phyloP scores from a whole-genome alignment of 2,888 invertebrate species.

The Trypoxylon attenuatum region DNA sequence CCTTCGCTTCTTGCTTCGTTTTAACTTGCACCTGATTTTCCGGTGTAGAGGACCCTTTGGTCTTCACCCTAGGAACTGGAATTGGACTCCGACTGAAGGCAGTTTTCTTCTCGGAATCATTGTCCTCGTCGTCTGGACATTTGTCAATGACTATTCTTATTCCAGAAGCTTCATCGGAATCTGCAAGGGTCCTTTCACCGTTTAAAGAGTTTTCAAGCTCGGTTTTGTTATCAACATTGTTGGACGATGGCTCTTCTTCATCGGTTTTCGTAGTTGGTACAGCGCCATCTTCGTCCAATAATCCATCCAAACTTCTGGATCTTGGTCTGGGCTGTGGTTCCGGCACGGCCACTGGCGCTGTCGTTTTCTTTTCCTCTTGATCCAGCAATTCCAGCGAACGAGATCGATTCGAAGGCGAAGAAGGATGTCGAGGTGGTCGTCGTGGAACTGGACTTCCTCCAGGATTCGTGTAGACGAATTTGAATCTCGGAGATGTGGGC shows the following conservation, averaged over 20 bases:
- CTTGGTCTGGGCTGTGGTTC: slow-evolving; percentile 74
- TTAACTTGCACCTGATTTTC: slow-evolving; percentile 1
- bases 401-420: slow-evolving; percentile 67
- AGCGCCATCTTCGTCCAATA: slow-evolving; percentile 75
- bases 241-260: slow-evolving; percentile 4
- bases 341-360: slow-evolving; percentile 43
- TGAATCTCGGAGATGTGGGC: slow-evolving; percentile 68
- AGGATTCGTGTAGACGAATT: slow-evolving; percentile 64
- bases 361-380: slow-evolving; percentile 52
- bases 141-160: background rate
- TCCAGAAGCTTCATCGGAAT: background rate
- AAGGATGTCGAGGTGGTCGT: slow-evolving; percentile 72
- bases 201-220: background rate
- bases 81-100: slow-evolving; percentile 21
- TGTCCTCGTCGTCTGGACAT: background rate
- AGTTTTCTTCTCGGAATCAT: background rate
- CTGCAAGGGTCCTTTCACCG: background rate
- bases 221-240: background rate
- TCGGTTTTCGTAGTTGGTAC: slow-evolving; percentile 42
- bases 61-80: slow-evolving; percentile 30
- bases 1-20: background rate
- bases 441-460: slow-evolving; percentile 71
- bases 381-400: slow-evolving; percentile 60
- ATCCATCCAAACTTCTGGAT: slow-evolving; percentile 81
- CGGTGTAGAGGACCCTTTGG: slow-evolving; percentile 10